A percentile compares a stretch with the other conserved stretches of the same genome.
phyloP scores from a whole-genome alignment of 1,140 invertebrate genomes.

The Pachypeltis micranthus region DNA sequence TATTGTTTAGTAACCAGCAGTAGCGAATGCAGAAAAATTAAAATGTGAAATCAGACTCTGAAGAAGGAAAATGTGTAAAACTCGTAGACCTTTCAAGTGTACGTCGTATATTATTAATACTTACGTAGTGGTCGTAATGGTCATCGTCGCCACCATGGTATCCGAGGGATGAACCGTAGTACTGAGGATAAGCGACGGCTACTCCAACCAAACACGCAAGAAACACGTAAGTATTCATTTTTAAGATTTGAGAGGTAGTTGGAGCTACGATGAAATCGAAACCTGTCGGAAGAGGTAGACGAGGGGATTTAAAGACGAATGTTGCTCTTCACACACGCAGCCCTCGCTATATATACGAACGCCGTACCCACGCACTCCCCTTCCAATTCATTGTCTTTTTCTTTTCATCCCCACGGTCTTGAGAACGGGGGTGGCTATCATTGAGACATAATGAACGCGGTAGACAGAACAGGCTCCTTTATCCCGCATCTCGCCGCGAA shows the following conservation, averaged over 20 bases:
- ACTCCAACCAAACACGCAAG: not conserved
- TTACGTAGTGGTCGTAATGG: slow-evolving; percentile 23
- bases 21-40: too few relatives aligned
- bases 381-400: not conserved
- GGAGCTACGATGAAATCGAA: not conserved
- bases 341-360: not conserved
- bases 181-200: not conserved
- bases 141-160: slow-evolving; percentile 13
- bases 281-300: too few relatives aligned
- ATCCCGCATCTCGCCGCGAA: too few relatives aligned
- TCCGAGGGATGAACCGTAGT: not conserved
- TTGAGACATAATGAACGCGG: not conserved
- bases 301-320: too few relatives aligned
- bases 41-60: too few relatives aligned
- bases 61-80: too few relatives aligned
- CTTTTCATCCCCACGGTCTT: not conserved
- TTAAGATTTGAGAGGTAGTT: not conserved
- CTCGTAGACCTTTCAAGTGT: too few relatives aligned
- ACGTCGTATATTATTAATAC: too few relatives aligned
- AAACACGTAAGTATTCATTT: not conserved
- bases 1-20: not conserved
- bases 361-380: not conserved
- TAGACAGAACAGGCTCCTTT: too few relatives aligned
- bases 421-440: not conserved
- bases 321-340: not conserved